Base-by-base conservation (phyloP, 37 sponge, comb jelly and placozoan species). In the Chondrosia reniformis region DNA sequence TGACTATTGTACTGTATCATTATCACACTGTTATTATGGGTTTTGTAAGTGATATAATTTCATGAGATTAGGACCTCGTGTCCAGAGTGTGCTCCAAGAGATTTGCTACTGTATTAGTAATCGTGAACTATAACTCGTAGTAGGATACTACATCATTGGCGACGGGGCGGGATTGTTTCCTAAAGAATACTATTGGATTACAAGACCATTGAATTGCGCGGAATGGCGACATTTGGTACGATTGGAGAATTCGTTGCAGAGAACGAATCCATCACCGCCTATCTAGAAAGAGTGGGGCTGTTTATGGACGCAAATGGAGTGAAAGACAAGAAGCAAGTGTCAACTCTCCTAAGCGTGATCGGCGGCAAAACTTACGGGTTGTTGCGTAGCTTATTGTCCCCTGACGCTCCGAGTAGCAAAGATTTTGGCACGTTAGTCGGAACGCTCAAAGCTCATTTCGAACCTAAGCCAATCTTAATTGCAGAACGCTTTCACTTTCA, bases 401-500 rank as follows among this genome's bases (percentile, higher is more conserved):
- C 72, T 0, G 9, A 36, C 21, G n/a, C 19, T 3, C 72, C 72
- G 15, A 19, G 2, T 2, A 21, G 10, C 0, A 6, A 38, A 2
- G 3, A 12, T 19, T 39, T 69, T 1, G 44, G 42, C 8, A 25
- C 39, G 3, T 1, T 69, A 21, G 42, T 69, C 10, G 40, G 19
- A 38, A 44, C 12, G 1, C 43, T 69, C 2, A 69, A 40, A 44
- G 42, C 13, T 2, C 44, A 69, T 25, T 40, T 10, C 21, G 72
- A 69, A 2, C 72, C 72, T 1, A 69, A 69, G 36, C 43, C 43
- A 37, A 9, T 21, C 22, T 19, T 21, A 19, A 69, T 39, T 9
- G 72, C 72, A 36, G 72, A 38, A 24, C 43, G 72, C 2, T 69
- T 69, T 25, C 43, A 38, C 7, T 69, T 69, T 40, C 36, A 69